Base-by-base conservation (phyloP, 1,140 invertebrate species). In the Agrilus planipennis region DNA sequence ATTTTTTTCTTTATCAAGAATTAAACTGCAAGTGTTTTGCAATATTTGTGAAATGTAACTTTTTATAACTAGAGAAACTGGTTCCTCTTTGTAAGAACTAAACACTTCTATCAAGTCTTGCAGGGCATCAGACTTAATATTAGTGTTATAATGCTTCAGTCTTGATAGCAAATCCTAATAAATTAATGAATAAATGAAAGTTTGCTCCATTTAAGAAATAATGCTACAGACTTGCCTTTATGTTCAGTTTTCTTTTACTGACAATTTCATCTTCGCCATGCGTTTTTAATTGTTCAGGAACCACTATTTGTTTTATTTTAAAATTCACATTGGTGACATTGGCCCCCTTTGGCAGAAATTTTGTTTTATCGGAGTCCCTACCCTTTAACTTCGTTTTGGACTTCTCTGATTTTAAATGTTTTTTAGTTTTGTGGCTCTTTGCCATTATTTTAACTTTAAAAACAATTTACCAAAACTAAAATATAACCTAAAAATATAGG, bases 241-340 rank as follows among this genome's bases (percentile, higher is more conserved):
- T 60, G 57, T 78, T 84, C 1, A 87, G 65, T 54, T 88, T 86
- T 34, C 79, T 71, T 40, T 71, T 75, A 17, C 80, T 82, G 18
- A 82, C 65, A 21, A 77, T 72, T 50, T 77, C 72, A 2, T 65
- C 60, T 20, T 68, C 63, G 41, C 64, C 61, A 38, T 76, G 70
- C 30, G 74, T 70, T 52, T 77, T 80, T 1, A 89, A 61, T 55
- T 90, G 85, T 52, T 83, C 75, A 39, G 72, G 71, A 25, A 92
- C 72, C 6, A 87, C 64, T 49, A 94, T 89, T 55, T 88, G 84
- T 50, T 84, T 83, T 2, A 89, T 73, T 75, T 89, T 90, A 54
- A 92, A 92, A 51, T 79, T 75, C 0, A 84, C 82, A 56, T 89
- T 77, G 0, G 88, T 92, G 2, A 85, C 73, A 72, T 92, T 93